Evolutionary conservation across 2,888 invertebrate genomes (phyloP).

Genomic region (Dasysyrphus tricinctus): DNA sequence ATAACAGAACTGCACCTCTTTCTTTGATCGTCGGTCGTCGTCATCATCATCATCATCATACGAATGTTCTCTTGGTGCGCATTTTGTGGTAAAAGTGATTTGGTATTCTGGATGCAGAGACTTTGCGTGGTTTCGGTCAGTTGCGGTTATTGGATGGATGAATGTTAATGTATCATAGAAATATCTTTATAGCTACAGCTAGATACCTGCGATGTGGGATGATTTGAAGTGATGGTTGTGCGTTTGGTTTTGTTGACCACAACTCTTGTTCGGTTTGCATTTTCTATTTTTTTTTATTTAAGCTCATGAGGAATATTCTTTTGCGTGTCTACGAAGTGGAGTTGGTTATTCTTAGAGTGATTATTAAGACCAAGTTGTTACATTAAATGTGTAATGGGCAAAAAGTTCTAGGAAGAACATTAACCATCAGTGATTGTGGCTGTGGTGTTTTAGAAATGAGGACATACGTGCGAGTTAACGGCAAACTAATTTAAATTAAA

Average conservation of each 20-base stretch:
- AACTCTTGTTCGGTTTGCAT: constrained; percentile 38
- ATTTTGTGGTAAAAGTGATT: constrained; percentile 67
- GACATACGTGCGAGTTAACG: background rate
- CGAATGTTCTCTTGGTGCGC: constrained; percentile 1
- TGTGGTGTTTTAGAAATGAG: constrained; percentile 5
- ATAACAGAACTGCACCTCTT: constrained; percentile 60
- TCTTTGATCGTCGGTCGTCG: background rate
- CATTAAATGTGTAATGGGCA: background rate
- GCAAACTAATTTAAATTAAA: constrained; percentile 3
- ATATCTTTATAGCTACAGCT: background rate
- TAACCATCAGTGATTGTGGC: background rate
- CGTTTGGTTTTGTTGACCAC: constrained; percentile 39
- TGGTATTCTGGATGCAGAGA: constrained; percentile 62
- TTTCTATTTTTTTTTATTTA: constrained; percentile 12
- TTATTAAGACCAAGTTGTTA: constrained; percentile 27
- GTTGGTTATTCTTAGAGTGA: constrained; percentile 25
- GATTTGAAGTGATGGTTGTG: constrained; percentile 41
- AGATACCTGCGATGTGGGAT: constrained; percentile 27
- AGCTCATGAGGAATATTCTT: constrained; percentile 1
- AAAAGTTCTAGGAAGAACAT: constrained; percentile 17
- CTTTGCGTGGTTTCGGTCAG: constrained; percentile 48
- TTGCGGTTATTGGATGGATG: constrained; percentile 38
- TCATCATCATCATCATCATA: background rate
- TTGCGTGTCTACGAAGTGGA: background rate
- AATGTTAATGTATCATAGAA: constrained; percentile 7